phyloP scores from a whole-genome alignment of 2,888 invertebrate species.

The Caenorhabditis macrosperma region DNA sequence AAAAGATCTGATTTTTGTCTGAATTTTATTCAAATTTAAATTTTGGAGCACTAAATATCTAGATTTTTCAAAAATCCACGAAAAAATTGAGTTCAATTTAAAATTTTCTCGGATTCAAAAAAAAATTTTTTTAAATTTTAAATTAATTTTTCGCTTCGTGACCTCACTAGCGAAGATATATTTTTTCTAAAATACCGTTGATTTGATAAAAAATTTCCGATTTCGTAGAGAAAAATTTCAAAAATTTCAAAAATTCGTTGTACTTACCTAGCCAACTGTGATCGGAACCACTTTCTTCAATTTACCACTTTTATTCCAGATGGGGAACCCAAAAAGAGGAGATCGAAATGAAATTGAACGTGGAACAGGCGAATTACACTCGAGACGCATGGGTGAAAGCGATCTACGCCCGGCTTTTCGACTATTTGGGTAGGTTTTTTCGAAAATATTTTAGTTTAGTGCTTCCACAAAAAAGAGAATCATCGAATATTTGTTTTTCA shows the following conservation, averaged over 20 bases:
- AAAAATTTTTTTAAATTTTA: too few species aligned
- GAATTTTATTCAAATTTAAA: background rate
- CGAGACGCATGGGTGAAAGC: conserved; percentile 85
- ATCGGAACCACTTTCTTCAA: too few species aligned
- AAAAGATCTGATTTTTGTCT: background rate
- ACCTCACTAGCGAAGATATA: too few species aligned
- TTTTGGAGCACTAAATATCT: too few species aligned
- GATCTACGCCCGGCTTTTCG: conserved; percentile 85
- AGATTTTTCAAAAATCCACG: too few species aligned
- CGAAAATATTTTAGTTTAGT: background rate
- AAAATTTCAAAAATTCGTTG: background rate
- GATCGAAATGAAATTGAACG: conserved; percentile 85
- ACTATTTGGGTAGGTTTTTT: conserved; percentile 83
- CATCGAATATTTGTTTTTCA: too few species aligned
- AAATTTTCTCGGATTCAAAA: too few species aligned
- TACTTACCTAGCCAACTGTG: too few species aligned
- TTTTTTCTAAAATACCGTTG: too few species aligned
- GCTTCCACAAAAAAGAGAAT: too few species aligned
- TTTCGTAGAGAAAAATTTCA: background rate
- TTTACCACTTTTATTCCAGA: conserved; percentile 81
- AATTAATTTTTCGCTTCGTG: too few species aligned
- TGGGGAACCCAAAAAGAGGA: conserved; percentile 85
- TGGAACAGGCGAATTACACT: conserved; percentile 85
- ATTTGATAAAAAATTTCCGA: background rate
- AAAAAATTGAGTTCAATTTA: too few species aligned